Conservation (phyloP, 2,797 vertebrate genomes). For the Semaprochilodus insignis region DNA sequence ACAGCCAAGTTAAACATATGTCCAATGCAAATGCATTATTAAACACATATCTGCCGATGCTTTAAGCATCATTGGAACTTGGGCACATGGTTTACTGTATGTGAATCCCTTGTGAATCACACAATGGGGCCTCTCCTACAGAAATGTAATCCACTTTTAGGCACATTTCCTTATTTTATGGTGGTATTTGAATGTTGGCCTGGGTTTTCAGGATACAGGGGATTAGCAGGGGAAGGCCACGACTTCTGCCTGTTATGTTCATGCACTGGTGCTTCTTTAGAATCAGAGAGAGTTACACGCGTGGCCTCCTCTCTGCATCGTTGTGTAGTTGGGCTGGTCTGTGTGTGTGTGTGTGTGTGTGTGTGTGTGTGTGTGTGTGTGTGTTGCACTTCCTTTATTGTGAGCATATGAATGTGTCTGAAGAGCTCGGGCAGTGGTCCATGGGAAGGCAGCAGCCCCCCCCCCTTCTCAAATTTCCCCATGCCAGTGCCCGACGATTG, state of each 20-base stretch:
- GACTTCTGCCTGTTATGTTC: not conserved
- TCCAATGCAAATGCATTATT: no score
- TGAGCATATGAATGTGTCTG: not conserved
- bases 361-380: not conserved
- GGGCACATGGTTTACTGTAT: no score
- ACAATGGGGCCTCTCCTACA: no score
- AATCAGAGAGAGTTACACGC: not conserved
- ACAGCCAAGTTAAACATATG: no score
- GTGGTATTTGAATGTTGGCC: not conserved
- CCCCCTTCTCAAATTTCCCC: conserved; percentile 11
- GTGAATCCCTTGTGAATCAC: no score
- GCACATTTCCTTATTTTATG: not conserved
- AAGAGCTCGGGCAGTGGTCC: conserved; percentile 4
- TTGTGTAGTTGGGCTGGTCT: conserved; percentile 10
- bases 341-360: not conserved
- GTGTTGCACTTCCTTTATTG: conserved; percentile 31
- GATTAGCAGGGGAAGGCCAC: not conserved
- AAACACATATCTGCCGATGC: no score
- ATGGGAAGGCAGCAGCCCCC: not conserved
- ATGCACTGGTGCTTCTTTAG: not conserved
- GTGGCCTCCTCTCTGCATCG: not conserved
- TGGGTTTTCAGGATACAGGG: not conserved
- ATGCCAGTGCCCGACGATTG: not conserved
- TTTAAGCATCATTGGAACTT: not conserved
- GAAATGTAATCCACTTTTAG: not conserved